Base-by-base conservation (phyloP, 2,888 invertebrate genomes). In the Hetaerina titia region DNA sequence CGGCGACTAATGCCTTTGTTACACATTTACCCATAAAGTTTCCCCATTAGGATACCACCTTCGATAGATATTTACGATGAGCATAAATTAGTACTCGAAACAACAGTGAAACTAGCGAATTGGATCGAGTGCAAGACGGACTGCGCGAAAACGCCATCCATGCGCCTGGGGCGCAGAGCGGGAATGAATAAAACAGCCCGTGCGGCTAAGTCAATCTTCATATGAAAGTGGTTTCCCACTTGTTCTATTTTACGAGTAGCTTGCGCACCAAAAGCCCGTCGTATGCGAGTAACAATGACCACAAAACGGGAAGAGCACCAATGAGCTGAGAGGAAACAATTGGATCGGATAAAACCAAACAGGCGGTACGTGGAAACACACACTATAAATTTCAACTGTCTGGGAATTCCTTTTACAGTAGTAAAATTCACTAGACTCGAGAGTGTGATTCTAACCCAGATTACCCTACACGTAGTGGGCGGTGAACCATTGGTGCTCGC, bases 391-490 rank as follows among this genome's bases (percentile, higher is more conserved):
- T 74, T 25, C 9, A 13, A 13, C 74, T 25, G 19, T 74, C 74
- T 13, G 25, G 7, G 13, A 74, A 74, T 7, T 7, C n/a, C 17
- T 25, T 74, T 74, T 74, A 25, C 74, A 6, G 74, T 7, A 69
- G 69, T 69, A 69, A 74, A 74, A 74, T n/a, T n/a, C 25, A 74
- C 74, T 74, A 19, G n/a, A 25, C 74, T 25, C 74, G n/a, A 74
- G 74, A 25, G 74, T 74, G n/a, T 25, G 74, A 74, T 74, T 74
- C 74, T n/a, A 74, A 74, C 74, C 74, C 25, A 74, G 74, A 74
- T 74, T 25, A 74, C 74, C 19, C 74, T 45, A 45, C 25, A 8
- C 1, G 17, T 19, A 17, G 69, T 8, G 69, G 7, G 69, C 22
- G 69, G 69, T 22, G 69, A 69, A 17, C 22, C 22, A 69, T 45